Percentiles rank a stretch among this genome's conserved stretches.
Conservation (phyloP, 2,113 vertebrate species). For the Emydura subglobosa region DNA sequence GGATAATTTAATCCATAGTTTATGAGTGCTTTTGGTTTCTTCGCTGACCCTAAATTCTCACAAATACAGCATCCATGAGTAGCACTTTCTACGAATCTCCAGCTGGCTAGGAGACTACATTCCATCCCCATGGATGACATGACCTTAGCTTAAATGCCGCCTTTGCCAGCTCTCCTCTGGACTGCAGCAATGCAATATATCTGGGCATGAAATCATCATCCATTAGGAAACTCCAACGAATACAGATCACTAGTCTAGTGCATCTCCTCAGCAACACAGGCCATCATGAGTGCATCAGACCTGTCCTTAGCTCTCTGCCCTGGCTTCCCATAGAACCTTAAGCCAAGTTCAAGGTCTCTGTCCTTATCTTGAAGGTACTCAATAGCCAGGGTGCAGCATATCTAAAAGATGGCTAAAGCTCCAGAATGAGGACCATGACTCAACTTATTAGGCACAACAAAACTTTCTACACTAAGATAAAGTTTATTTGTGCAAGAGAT, state of each 20-base stretch:
- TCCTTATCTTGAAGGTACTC: not conserved
- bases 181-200: not conserved
- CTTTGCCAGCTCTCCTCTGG: not conserved
- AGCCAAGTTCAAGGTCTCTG: not conserved
- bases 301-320: too few species aligned
- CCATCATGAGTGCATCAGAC: not conserved
- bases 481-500: not conserved
- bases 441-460: not conserved
- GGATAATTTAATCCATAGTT: not conserved
- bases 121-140: not conserved
- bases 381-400: not conserved
- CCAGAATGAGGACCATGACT: not conserved
- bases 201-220: not conserved
- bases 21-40: not conserved
- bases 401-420: not conserved
- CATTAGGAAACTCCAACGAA: not conserved
- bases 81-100: not conserved
- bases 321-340: not conserved
- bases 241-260: not conserved
- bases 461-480: not conserved
- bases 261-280: not conserved
- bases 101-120: not conserved
- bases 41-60: not conserved
- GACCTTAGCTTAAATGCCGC: not conserved
- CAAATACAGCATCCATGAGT: not conserved